Evolutionary conservation across 1,140 invertebrate species (phyloP), one percentile per base, ranked within the genome.

Genomic region (Nasonia longicornis): DNA sequence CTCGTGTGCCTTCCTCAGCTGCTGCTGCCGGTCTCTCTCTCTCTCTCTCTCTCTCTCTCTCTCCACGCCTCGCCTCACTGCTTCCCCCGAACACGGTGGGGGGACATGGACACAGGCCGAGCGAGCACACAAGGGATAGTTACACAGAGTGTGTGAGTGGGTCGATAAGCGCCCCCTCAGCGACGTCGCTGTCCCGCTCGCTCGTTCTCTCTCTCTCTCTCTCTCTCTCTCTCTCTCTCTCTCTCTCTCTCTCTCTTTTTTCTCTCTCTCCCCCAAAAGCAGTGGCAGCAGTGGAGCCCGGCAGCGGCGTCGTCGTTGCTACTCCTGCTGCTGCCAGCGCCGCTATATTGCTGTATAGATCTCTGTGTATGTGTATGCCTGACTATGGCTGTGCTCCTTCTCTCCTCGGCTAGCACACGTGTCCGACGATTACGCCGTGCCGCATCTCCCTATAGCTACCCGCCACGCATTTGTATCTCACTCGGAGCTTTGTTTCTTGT

Each of bases 101-200:
- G 52, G 7, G 52, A 58, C 52, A 58, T n/a, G n/a, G n/a, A n/a
- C n/a, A n/a, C 52, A 16, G 52, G 4, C 20, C 52, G 52, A 58
- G 52, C 16, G 52, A 58, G 52, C 52, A 58, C 52, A 58, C 52
- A 58, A 58, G 26, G 48, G 72, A 48, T 58, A 31, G 72, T 58
- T 58, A 76, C 3, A 38, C 67, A 70, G 22, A 31, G 69, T 26
- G 52, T 64, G 84, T 76, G 81, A 81, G 81, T 85, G 83, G 86
- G 86, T 87, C 86, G 86, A 87, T 87, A 87, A 82, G 81, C 84
- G 84, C 84, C 86, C 86, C 84, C 85, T 85, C 69, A 85, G 83
- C 83, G 84, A 84, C 86, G 79, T 67, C 74, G 73, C 74, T 82
- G 81, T 74, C 75, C 78, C 12, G 52, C 31, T 35, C 3, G 31